phyloP scores from a whole-genome alignment of 2,888 invertebrate species.

The Ctenicera cuprea region DNA sequence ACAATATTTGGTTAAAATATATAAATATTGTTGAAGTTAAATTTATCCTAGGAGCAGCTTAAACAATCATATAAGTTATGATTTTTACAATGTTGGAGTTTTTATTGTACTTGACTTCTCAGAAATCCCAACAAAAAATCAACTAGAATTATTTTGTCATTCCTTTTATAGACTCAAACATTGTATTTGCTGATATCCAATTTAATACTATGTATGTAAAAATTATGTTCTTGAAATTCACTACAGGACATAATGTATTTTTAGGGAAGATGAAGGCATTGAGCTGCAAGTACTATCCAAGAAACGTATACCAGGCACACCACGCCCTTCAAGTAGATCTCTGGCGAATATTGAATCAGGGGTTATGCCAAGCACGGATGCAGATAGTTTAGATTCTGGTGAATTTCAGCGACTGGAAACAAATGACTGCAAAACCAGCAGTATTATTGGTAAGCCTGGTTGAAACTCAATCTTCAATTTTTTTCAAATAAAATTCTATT shows the following conservation, averaged over 20 bases:
- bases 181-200: too few relatives aligned
- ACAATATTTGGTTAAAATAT: too few relatives aligned
- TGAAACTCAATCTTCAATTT: neutral
- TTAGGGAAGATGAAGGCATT: slow-evolving; percentile 86
- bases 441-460: slow-evolving; percentile 68
- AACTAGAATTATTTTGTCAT: too few relatives aligned
- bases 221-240: too few relatives aligned
- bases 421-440: slow-evolving; percentile 64
- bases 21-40: too few relatives aligned
- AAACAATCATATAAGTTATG: too few relatives aligned
- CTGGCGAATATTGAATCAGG: slow-evolving; percentile 64
- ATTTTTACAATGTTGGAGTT: too few relatives aligned
- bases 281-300: slow-evolving; percentile 84
- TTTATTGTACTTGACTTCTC: too few relatives aligned
- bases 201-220: too few relatives aligned
- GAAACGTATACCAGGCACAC: slow-evolving; percentile 68
- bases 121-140: too few relatives aligned
- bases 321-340: slow-evolving; percentile 74
- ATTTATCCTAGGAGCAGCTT: too few relatives aligned
- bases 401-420: slow-evolving; percentile 66
- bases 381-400: slow-evolving; percentile 71
- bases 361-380: slow-evolving; percentile 65
- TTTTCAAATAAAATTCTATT: slow-evolving; percentile 24
- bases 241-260: slow-evolving; percentile 51
- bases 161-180: too few relatives aligned